Conservation (phyloP, 2,888 invertebrate species). For the Ischnus inquisitorius region DNA sequence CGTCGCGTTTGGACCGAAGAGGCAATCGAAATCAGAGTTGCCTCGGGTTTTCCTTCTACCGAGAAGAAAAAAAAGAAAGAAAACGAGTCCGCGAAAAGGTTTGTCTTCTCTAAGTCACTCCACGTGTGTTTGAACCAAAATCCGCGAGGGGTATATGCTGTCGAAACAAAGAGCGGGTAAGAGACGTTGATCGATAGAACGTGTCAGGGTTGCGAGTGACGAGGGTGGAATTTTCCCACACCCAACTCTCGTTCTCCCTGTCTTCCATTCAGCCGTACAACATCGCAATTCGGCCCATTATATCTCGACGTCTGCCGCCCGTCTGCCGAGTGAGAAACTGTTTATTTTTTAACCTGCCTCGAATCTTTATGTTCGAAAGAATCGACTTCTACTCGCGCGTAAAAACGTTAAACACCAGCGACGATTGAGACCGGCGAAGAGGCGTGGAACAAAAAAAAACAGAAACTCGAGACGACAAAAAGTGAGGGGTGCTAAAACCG, state of each 20-base stretch:
- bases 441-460: too few species aligned
- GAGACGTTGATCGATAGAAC: constrained; percentile 67
- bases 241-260: constrained; percentile 21
- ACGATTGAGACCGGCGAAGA: not conserved
- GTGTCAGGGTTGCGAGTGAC: constrained; percentile 60
- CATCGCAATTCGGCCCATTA: constrained; percentile 37
- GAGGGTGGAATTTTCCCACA: constrained; percentile 57
- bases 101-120: constrained; percentile 35
- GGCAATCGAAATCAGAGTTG: constrained; percentile 50
- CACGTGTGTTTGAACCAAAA: constrained; percentile 39
- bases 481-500: not conserved
- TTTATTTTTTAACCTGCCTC: not conserved
- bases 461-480: not conserved
- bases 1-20: constrained; percentile 9
- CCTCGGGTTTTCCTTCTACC: constrained; percentile 49
- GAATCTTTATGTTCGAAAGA: constrained; percentile 8
- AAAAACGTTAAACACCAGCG: not conserved
- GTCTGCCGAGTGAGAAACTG: constrained; percentile 12
- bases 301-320: constrained; percentile 36
- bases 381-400: not conserved
- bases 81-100: constrained; percentile 29
- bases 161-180: constrained; percentile 25
- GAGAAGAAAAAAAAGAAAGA: not conserved
- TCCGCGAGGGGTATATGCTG: constrained; percentile 17
- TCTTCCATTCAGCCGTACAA: constrained; percentile 38